Conservation (phyloP, 2,888 invertebrate species). For the Steinernema scapterisci region DNA sequence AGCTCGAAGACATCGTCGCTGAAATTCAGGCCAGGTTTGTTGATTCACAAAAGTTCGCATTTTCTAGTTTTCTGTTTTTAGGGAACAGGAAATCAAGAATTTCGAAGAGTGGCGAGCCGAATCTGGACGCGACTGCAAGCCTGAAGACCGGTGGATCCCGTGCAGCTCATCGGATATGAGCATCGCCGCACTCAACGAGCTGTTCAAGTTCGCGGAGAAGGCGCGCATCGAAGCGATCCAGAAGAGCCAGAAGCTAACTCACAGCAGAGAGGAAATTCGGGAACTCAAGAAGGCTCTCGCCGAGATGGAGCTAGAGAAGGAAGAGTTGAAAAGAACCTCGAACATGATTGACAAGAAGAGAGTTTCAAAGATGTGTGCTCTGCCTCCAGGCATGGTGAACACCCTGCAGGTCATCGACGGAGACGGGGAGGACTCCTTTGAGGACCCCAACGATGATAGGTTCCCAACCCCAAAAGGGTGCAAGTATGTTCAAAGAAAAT, state of each 20-base stretch:
- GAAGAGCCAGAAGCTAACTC: background rate
- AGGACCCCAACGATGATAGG: background rate
- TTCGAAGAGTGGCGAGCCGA: background rate
- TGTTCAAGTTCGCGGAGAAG: background rate
- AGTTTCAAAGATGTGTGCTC: background rate
- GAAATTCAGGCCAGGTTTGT: background rate
- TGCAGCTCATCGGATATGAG: background rate
- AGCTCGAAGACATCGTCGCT: background rate
- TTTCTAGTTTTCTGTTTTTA: background rate
- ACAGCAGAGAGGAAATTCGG: too few relatives aligned
- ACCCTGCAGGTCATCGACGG: background rate
- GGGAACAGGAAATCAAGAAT: background rate
- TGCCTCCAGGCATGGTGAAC: background rate
- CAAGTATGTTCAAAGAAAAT: background rate
- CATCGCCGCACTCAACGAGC: background rate
- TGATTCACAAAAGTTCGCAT: background rate
- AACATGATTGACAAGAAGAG: background rate
- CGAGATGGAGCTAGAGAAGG: background rate
- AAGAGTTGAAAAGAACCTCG: too few relatives aligned
- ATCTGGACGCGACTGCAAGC: background rate
- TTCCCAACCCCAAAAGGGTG: background rate
- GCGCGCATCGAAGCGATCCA: background rate
- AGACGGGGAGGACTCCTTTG: background rate
- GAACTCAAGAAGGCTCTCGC: background rate
- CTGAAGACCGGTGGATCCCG: background rate